Evolutionary conservation across 1,140 invertebrate species (phyloP), one percentile per base, ranked within the genome.

Genomic region (Cylas formicarius): DNA sequence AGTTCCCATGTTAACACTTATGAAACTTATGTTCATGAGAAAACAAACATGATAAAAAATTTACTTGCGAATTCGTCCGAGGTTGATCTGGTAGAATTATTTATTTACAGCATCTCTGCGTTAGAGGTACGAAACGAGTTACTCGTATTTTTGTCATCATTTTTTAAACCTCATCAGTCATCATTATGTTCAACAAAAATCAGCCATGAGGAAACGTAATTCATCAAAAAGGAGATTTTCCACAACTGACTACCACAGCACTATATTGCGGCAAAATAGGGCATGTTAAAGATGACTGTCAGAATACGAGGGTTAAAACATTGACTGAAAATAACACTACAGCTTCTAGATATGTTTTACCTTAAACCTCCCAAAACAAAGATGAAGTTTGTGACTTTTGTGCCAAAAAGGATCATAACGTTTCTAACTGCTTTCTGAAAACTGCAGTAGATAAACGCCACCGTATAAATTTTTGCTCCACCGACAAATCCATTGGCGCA

Each of bases 71-170:
- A n/a, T n/a, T n/a, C n/a, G n/a, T n/a, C n/a, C n/a, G n/a, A n/a
- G n/a, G n/a, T n/a, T 22, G 44, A 37, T 35, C 24, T 51, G 11
- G 28, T 48, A 19, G 49, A 51, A 37, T 26, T 51, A 17, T 28
- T 51, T 4, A 29, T 49, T 33, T 18, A 42, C 26, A 33, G 49
- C 3, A 48, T 51, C n/a, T 22, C 34, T 5, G 48, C 45, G 6
- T 4, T 7, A 18, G 13, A 40, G 16, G 31, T 50, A n/a, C 36
- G 28, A 11, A 14, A 13, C 9, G 29, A 40, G 14, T 19, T 40
- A 9, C 17, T 40, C 11, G 11, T 24, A 7, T 38, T 23, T 38
- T 23, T 38, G 6, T 11, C 11, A 11, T 11, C 35, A n/a, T 23
- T 4, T 38, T 23, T 4, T 17, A 8, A 35, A 35, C 10, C 13